Base-by-base conservation (phyloP, 2,113 vertebrate genomes). In the Charadrius vociferus region DNA sequence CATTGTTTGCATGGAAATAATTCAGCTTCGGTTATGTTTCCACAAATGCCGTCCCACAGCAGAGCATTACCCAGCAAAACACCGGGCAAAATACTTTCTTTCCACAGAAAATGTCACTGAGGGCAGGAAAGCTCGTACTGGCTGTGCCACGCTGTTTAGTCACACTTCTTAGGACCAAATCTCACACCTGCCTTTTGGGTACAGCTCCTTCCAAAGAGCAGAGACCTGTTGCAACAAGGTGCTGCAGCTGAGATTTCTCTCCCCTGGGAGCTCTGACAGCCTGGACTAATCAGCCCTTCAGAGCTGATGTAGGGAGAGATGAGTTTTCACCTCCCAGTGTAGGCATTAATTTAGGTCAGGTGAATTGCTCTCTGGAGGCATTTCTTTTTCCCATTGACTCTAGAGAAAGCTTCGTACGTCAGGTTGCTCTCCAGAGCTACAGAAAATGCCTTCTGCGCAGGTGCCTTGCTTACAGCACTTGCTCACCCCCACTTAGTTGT, bases 301-400 rank as follows among this genome's bases (percentile, higher is more conserved):
- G 7, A 55, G 27, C 52, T 43, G 47, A 43, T 49, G 39, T 39
- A 50, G 32, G 15, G 20, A 63, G 36, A n/a, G 0, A 47, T 0
- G 14, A 66, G 30, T 19, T 30, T 59, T 55, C 39, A n/a, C 30
- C 8, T 29, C 52, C 45, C n/a, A 15, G 12, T 8, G 21, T 1
- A 47, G 52, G 26, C 45, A 41, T 43, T 66, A 29, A 49, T 61
- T 86, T 26, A 66, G 24, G 66, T 37, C 58, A 34, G n/a, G 23
- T 56, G 52, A 41, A 72, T 78, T 19, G 66, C 61, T 63, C 41
- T 81, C 55, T 6, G 4, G 49, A 63, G 62, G 34, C 55, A 23
- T 58, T 90, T 75, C 12, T 70, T 70, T 70, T 21, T 20, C 36
- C 34, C 17, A 9, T 20, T 39, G 41, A 27, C 68, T 65, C 75